Base-by-base conservation (phyloP, 2,797 vertebrate species). In the Decapterus maruadsi region DNA sequence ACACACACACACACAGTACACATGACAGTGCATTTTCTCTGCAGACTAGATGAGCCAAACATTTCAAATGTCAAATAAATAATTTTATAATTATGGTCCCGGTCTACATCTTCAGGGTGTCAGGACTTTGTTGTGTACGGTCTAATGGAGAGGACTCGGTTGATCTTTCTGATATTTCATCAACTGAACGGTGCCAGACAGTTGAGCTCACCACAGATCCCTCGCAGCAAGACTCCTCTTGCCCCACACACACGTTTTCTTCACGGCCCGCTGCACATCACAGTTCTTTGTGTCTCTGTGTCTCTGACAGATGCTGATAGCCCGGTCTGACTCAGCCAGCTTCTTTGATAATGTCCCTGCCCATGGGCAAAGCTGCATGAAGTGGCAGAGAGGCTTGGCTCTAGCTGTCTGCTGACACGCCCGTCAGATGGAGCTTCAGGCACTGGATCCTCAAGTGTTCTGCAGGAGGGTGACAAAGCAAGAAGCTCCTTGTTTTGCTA, bases 381-480 rank as follows among this genome's bases (percentile, higher is more conserved):
- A 84, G 86, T 77, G 72, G 80, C 75, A 65, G 55, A 65, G 55
- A 60, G 67, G 72, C 68, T 89, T 84, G 81, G 68, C 66, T 71
- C 54, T 31, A 42, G 34, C 45, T n/a, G 20, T 20, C 74, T 82
- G 80, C 67, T 75, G 78, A 78, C 75, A 81, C 78, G 69, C 63
- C 38, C 56, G 56, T 84, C 84, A 77, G 65, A 86, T 82, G 56
- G 46, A 55, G 87, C 89, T 87, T 77, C 82, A 65, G 92, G 90
- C 83, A 6, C 60, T 64, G 54, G 45, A 87, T 55, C 71, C 68
- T 57, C 64, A 45, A n/a, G 58, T 34, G 40, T 69, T 81, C 26
- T 26, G 77, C 57, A 29, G 80, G 83, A 46, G 55, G 62, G 85
- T 89, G 88, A 92, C 83, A 84, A 88, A 88, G 90, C 87, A 86